Percentiles rank a stretch among this genome's conserved stretches.
Evolutionary conservation across 92 coral and sea anemone genomes (phyloP).

Genomic region (Zoanthus sociatus): DNA sequence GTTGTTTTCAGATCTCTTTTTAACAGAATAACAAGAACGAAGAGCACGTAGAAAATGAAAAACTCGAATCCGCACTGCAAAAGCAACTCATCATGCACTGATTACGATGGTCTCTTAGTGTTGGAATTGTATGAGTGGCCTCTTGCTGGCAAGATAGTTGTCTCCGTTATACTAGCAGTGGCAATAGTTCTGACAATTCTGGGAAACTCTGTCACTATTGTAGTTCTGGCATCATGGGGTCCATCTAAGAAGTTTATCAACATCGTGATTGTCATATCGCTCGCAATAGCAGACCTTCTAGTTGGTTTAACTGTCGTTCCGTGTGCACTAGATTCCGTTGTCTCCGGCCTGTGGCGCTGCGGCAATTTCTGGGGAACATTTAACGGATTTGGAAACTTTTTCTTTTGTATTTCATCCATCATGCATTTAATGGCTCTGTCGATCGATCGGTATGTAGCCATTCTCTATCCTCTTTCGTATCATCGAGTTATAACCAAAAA

Average conservation of each 20-base stretch:
- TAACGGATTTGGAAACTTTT: constrained; percentile 83
- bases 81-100: neutral
- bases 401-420: constrained; percentile 86
- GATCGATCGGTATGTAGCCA: constrained; percentile 75
- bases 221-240: constrained; percentile 66
- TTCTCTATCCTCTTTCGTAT: constrained; percentile 67
- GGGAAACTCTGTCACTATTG: constrained; percentile 72
- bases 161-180: constrained; percentile 45
- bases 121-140: constrained; percentile 38
- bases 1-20: too few species aligned
- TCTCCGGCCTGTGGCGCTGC: constrained; percentile 82
- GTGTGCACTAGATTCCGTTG: constrained; percentile 75
- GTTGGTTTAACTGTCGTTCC: constrained; percentile 82
- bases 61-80: neutral
- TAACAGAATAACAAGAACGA: neutral
- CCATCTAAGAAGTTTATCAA: constrained; percentile 62
- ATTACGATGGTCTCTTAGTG: neutral
- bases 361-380: constrained; percentile 71
- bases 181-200: constrained; percentile 58
- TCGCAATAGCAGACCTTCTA: constrained; percentile 79
- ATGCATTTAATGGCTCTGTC: constrained; percentile 90
- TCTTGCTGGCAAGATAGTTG: constrained; percentile 45
- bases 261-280: constrained; percentile 65
- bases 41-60: neutral
- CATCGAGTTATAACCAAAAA: constrained; percentile 67